Conservation (phyloP, 2,888 invertebrate genomes). For the Apodemia mormo region DNA sequence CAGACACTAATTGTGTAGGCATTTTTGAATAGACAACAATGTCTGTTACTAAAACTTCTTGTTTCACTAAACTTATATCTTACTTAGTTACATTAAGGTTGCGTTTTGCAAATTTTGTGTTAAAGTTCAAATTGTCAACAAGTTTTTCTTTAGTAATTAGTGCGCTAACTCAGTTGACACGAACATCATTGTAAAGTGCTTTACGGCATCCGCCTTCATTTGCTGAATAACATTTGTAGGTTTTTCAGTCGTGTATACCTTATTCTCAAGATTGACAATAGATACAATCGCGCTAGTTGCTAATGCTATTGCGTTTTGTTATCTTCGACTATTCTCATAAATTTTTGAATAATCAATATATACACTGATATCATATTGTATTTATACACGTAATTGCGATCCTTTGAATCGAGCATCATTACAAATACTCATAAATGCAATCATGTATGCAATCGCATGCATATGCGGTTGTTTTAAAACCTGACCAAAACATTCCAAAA, state of each 20-base stretch:
- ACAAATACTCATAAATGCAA: not conserved
- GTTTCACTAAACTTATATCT: constrained; percentile 38
- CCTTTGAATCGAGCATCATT: not conserved
- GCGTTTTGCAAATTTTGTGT: constrained; percentile 20
- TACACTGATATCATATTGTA: not conserved
- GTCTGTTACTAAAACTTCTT: not conserved
- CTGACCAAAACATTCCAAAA: too few relatives aligned
- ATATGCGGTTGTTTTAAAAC: too few relatives aligned
- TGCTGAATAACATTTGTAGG: constrained; percentile 51
- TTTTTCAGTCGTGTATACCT: constrained; percentile 55
- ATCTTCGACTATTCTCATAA: constrained; percentile 1
- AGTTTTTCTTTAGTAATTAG: constrained; percentile 56
- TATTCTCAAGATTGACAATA: constrained; percentile 32
- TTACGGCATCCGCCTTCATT: constrained; percentile 51
- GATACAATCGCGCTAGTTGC: not conserved
- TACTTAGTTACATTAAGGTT: constrained; percentile 37
- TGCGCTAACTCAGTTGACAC: constrained; percentile 58
- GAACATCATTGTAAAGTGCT: constrained; percentile 51
- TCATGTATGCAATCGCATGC: not conserved
- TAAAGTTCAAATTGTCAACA: constrained; percentile 44
- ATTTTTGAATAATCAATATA: not conserved
- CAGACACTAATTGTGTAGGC: constrained; percentile 43
- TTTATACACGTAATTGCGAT: not conserved
- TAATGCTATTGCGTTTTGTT: constrained; percentile 15
- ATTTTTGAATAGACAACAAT: constrained; percentile 39